Evolutionary conservation across 2,888 invertebrate genomes (phyloP).

Genomic region (Thereva nobilitata): DNA sequence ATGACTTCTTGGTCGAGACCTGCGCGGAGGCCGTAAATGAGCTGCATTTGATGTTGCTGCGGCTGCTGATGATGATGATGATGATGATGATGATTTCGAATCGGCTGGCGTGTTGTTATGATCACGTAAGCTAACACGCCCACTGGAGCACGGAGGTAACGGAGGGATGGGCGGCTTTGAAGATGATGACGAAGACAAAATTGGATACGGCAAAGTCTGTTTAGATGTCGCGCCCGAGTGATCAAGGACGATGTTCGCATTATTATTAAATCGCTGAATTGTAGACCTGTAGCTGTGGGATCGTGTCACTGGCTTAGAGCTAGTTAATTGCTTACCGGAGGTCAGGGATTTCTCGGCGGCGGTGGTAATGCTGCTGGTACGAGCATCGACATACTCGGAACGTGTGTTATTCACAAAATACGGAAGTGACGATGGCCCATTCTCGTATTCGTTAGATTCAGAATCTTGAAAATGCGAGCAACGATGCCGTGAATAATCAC

Average conservation of each 20-base stretch:
- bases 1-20: conserved; percentile 40
- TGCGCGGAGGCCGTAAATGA: conserved; percentile 9
- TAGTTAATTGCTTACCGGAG: conserved; percentile 2
- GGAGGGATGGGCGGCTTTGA: conserved; percentile 11
- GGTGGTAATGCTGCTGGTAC: too few species aligned
- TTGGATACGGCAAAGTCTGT: conserved; percentile 7
- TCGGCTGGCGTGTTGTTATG: conserved; percentile 8
- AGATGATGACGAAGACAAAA: conserved; percentile 11
- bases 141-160: conserved; percentile 27
- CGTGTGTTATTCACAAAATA: conserved; percentile 26
- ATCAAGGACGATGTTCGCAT: conserved; percentile 9
- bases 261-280: conserved; percentile 7
- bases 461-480: conserved; percentile 7
- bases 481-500: conserved; percentile 43
- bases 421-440: conserved; percentile 40
- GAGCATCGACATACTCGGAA: conserved; percentile 2
- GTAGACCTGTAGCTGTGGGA: conserved; percentile 32
- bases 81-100: conserved; percentile 11
- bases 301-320: conserved; percentile 20
- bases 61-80: neutral
- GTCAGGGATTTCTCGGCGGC: conserved; percentile 2
- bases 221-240: conserved; percentile 14
- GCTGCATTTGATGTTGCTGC: conserved; percentile 3
- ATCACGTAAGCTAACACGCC: conserved; percentile 39
- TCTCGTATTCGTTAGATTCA: conserved; percentile 17